Percentiles rank a stretch among this genome's conserved stretches.
Evolutionary conservation across 1,140 invertebrate species (phyloP).

Genomic region (Trinorchestia longiramus): DNA sequence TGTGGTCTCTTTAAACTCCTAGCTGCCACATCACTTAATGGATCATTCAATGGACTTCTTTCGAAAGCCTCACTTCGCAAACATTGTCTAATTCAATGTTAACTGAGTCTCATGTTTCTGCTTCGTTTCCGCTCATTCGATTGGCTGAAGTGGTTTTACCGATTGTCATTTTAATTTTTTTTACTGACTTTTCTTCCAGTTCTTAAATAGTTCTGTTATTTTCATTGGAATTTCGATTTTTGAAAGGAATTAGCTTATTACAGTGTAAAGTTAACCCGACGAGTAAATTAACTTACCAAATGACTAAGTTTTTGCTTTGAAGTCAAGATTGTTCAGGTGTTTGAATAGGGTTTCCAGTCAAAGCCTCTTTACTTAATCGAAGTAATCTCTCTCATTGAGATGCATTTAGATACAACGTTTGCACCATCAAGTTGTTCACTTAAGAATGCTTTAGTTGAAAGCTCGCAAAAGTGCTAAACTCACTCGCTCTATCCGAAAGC

Average conservation of each 20-base stretch:
- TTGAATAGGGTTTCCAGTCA: background rate
- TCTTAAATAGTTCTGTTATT: background rate
- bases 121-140: background rate
- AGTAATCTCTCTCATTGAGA: background rate
- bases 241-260: background rate
- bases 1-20: background rate
- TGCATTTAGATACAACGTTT: background rate
- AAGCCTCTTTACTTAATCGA: background rate
- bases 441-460: background rate
- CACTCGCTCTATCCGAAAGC: background rate
- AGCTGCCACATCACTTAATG: background rate
- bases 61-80: background rate
- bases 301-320: background rate
- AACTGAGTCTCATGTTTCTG: background rate
- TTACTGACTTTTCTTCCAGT: background rate
- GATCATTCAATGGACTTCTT: background rate
- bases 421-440: background rate
- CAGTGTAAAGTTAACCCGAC: background rate
- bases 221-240: background rate
- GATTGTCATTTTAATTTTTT: background rate
- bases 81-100: background rate
- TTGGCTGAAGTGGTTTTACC: background rate
- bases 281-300: background rate
- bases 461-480: background rate
- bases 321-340: background rate